Evolutionary conservation across 2,888 invertebrate genomes (phyloP), one percentile per base, ranked within the genome.

Genomic region (Ashinkailepas kermadecensis): DNA sequence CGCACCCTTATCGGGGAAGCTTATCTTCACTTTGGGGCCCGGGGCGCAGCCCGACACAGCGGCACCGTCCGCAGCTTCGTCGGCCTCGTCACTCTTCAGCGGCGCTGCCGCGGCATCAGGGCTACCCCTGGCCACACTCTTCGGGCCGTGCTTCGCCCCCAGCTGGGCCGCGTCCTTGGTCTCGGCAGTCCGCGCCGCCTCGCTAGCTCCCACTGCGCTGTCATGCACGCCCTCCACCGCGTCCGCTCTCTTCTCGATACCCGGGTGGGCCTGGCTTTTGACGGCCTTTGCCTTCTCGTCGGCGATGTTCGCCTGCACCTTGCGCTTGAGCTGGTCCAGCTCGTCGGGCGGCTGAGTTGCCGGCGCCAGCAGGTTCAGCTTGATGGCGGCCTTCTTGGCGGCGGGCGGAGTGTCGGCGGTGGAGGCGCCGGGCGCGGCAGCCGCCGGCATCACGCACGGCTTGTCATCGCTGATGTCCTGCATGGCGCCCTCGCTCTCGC

Each of bases 341-440:
- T 79, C 79, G 23, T 59, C 58, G 25, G 58, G 21, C 58, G 57
- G 18, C 10, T 8, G 18, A 1, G 74, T 8, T 25, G 57, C 18
- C 15, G 57, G 3, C 23, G 58, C 58, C 79, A 79, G 58, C 79
- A 79, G 79, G 25, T 79, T 79, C 25, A 79, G 79, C 15, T 58
- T 11, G 23, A 79, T 79, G 15, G 13, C 57, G 8, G 58, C 23
- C 58, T 58, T 58, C 78, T 78, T 78, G n/a, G 11, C 11, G 7
- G 23, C 78, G 78, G 57, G 57, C 78, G 57, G 78, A 4, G 78
- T 58, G 23, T 23, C 15, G 1, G 79, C 23, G 15, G 57, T 18
- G n/a, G 0, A 8, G 23, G 23, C 58, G 15, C 4, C 58, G 13
- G 79, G 13, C 4, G 79, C 79, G 12, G 58, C 58, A 15, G 79